Base-by-base conservation (phyloP, 1,140 invertebrate genomes). In the Ruditapes philippinarum region DNA sequence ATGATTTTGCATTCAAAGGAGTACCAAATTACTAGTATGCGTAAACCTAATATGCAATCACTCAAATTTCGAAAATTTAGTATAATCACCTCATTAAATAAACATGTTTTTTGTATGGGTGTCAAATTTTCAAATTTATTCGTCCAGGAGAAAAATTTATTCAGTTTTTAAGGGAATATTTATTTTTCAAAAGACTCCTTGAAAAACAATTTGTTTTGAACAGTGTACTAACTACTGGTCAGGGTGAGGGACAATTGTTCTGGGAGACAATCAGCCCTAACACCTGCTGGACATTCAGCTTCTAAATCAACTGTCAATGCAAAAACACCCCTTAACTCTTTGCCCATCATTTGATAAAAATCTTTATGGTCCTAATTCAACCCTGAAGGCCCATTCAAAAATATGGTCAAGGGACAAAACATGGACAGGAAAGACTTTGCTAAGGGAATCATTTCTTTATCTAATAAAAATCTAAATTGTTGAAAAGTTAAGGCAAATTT, bases 121-220 rank as follows among this genome's bases (percentile, higher is more conserved):
- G 74, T 25, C 25, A 49, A 31, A 11, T 76, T 7, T 12, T 31
- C 36, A 40, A 31, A 14, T 74, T 74, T 49, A 9, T 49, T 9
- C 28, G 40, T 11, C 7, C 19, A 49, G 36, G 33, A 11, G 57
- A 65, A 60, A n/a, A 28, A 81, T 81, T 65, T 62, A 81, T 81
- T n/a, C 40, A 78, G 49, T 49, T 54, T 78, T 78, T 49, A 78
- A 54, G 42, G 49, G 36, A 78, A 49, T 78, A 31, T 78, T 54
- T 78, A 54, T 12, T 62, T n/a, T 81, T 81, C 54, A 40, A 33
- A 81, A 65, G 79, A 42, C 54, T 22, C 62, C 40, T 81, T 62
- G 51, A 81, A 65, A 81, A n/a, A 81, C 65, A 65, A 62, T 45
- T 9, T 65, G 54, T 65, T 81, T n/a, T 62, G 60, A 81, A 81